Base-by-base conservation (phyloP, 1,140 invertebrate genomes). In the Drosophila carrolli region DNA sequence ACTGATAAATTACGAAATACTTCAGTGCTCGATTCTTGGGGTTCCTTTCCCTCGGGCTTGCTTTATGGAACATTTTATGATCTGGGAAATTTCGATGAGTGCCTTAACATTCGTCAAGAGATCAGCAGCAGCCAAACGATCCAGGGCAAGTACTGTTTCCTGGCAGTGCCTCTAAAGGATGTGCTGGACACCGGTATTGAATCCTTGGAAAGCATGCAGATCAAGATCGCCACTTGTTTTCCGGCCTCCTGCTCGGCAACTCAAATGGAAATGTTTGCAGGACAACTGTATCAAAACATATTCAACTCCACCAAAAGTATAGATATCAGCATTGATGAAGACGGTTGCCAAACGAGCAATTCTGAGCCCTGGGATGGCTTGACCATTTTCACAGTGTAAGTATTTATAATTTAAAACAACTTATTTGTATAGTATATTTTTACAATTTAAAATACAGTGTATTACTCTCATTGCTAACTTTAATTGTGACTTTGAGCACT, bases 21-120 rank as follows among this genome's bases (percentile, higher is more conserved):
- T n/a, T 0, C 23, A 88, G 83, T 84, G 65, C n/a, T 89, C 7
- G 75, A 90, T 57, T 53, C 81, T 0, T 90, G 81, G 84, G 75
- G 78, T n/a, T 67, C 61, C 9, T 8, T 68, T 11, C 67, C 67
- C 10, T 56, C 50, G 3, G 50, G 66, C 5, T n/a, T 70, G 14
- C 6, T 70, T 2, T 35, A 46, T 11, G 66, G 66, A 0, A 54
- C 60, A 14, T 37, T 50, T 58, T 46, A 73, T 58, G 58, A 86
- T 40, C 41, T 90, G 27, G 85, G 83, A 4, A 81, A 90, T 43
- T 88, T 57, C 8, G 78, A 81, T 29, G 70, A 81, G 57, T 88
- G 83, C 23, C 16, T 88, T 0, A 19, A 9, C 0, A 66, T 80
- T 9, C 50, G 65, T 0, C 44, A 74, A 2, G 29, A 13, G 4